These are phyloP conservation scores for Pachymerium ferrugineum DNA, from an alignment of 2,888 invertebrate species.

Conservation along the genomic window DNA sequence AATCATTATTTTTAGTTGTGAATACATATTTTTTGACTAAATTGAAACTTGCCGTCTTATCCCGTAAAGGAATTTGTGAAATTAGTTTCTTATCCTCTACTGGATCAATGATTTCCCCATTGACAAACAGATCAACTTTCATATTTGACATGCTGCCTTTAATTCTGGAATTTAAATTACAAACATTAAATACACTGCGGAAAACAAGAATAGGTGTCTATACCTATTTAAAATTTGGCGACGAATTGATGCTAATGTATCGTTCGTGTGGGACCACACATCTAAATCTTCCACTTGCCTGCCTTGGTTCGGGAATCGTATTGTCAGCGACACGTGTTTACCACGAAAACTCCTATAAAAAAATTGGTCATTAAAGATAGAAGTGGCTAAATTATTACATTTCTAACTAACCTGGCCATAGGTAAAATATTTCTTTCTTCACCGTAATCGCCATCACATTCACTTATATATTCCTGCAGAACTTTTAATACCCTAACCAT, in stretches of 20 bases:
- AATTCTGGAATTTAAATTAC: slow-evolving; percentile 45
- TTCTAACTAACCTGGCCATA: slow-evolving; percentile 59
- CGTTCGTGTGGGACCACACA: slow-evolving; percentile 86
- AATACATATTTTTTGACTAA: neutral
- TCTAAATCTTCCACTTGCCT: slow-evolving; percentile 82
- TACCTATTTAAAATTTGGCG: slow-evolving; percentile 50
- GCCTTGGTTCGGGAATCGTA: slow-evolving; percentile 80
- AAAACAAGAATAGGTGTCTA: neutral
- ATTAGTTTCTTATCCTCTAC: slow-evolving; percentile 80
- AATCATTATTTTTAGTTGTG: too few species aligned
- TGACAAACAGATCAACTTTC: slow-evolving; percentile 83
- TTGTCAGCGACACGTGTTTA: slow-evolving; percentile 76
- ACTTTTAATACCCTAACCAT: slow-evolving; percentile 92
- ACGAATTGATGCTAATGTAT: slow-evolving; percentile 80
- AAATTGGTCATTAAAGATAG: neutral
- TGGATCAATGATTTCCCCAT: slow-evolving; percentile 80
- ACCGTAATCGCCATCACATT: slow-evolving; percentile 72
- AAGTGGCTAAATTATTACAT: too few species aligned
- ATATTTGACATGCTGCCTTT: slow-evolving; percentile 60
- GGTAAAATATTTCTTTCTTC: slow-evolving; percentile 86
- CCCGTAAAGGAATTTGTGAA: slow-evolving; percentile 74
- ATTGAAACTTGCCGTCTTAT: slow-evolving; percentile 69
- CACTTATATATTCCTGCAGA: slow-evolving; percentile 88
- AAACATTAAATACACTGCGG: neutral
- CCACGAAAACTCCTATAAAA: slow-evolving; percentile 73